phyloP scores from a whole-genome alignment of 2,797 vertebrate species.

The Syngnathus acus region DNA sequence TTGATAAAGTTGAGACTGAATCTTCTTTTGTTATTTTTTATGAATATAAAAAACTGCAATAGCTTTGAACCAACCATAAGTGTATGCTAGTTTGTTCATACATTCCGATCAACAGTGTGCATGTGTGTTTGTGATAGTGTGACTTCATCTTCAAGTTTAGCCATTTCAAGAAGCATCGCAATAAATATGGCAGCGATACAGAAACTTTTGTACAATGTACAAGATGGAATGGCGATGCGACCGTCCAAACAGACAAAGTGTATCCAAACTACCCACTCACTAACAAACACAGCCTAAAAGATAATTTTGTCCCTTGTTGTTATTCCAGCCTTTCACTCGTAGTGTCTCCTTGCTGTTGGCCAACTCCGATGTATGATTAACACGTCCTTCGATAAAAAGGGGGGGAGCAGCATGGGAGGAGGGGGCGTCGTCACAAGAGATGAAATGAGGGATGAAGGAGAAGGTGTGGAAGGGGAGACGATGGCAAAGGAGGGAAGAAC shows the following conservation, averaged over 20 bases:
- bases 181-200: background rate
- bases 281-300: conserved; percentile 29
- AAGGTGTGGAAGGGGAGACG: conserved; percentile 54
- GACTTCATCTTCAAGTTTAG: background rate
- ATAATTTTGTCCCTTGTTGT: conserved; percentile 63
- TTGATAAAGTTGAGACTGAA: background rate
- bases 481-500: conserved; percentile 45
- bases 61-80: background rate
- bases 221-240: conserved; percentile 41
- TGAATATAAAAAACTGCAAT: background rate
- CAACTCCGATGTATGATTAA: conserved; percentile 60
- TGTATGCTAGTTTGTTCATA: background rate
- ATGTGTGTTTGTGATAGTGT: background rate
- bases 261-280: conserved; percentile 42
- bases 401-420: background rate
- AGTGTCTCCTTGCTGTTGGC: conserved; percentile 55
- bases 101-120: background rate
- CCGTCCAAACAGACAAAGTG: conserved; percentile 47
- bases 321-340: conserved; percentile 58
- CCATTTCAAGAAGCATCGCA: background rate
- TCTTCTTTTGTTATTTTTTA: background rate
- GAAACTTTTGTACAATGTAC: conserved; percentile 48
- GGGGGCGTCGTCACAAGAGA: conserved; percentile 41
- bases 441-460: conserved; percentile 53
- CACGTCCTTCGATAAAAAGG: conserved; percentile 39